Evolutionary conservation across 2,888 invertebrate genomes (phyloP), one percentile per base, ranked within the genome.

Genomic region (Platypus cylindrus): DNA sequence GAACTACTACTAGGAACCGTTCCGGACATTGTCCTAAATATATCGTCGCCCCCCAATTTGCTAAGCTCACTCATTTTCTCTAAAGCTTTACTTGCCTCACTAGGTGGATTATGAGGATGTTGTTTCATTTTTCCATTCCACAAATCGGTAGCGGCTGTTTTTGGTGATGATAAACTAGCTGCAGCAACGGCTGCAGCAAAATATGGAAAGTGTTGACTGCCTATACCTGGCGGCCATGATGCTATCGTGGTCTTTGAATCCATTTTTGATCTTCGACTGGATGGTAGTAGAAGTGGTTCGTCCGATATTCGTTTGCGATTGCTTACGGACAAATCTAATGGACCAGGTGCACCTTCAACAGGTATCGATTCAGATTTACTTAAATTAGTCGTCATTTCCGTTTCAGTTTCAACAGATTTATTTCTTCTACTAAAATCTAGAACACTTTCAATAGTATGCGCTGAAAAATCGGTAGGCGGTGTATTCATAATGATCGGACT

Each of bases 61-160:
- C 86, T 87, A 50, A 89, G 66, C 55, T 89, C 87, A 52, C 83
- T 85, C 87, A 89, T 86, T 60, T 89, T 87, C 56, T 89, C 89
- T 35, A 89, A 61, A 5, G 89, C 87, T 59, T 87, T 89, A 9
- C 82, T 81, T 1, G 86, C 85, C 51, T 86, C 86, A 51, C 73
- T 84, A 0, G 84, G 80, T 15, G 73, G 73, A 1, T 77, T 73
- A 1, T 59, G 60, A 45, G 78, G 70, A 55, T 85, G 84, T n/a
- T n/a, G n/a, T 48, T 78, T 62, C 61, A 85, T 85, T 35, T 40
- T 40, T 38, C 86, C 86, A 57, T 78, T 86, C 86, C 80, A 84
- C 11, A 71, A 49, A 9, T 40, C 40, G n/a, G n/a, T n/a, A 8
- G 53, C 30, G 4, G 55, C 64, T 24, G 69, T 71, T 17, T 73